Conservation (phyloP, 2,888 invertebrate species). For the Allygus modestus region DNA sequence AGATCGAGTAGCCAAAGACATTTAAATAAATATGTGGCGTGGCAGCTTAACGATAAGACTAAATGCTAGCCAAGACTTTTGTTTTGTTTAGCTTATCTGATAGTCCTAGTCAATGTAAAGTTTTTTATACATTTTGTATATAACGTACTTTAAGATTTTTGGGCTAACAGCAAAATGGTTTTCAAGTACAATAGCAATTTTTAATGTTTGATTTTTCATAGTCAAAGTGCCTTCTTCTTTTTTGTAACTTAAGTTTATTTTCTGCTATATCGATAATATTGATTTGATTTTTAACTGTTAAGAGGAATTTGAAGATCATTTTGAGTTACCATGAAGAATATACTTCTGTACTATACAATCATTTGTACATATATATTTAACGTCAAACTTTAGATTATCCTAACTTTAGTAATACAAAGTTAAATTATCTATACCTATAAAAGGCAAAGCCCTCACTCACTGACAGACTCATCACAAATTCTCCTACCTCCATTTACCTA, state of each 20-base stretch:
- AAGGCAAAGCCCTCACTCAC: no score
- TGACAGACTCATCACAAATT: no score
- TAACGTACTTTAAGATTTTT: conserved; percentile 32
- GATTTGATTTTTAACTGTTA: neutral
- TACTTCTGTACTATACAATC: neutral
- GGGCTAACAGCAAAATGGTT: conserved; percentile 25
- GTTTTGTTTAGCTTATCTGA: conserved; percentile 45
- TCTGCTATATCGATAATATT: neutral
- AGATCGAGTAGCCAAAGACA: conserved; percentile 14
- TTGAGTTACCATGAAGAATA: conserved; percentile 34
- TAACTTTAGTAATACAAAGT: no score
- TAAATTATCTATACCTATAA: no score
- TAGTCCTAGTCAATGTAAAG: conserved; percentile 59
- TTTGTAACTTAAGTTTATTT: neutral
- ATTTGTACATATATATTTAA: neutral
- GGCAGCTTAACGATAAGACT: conserved; percentile 47
- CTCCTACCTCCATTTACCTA: no score
- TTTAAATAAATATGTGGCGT: neutral
- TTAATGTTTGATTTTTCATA: neutral
- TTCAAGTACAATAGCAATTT: conserved; percentile 37
- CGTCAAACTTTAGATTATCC: neutral
- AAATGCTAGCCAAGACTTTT: conserved; percentile 35
- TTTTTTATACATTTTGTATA: conserved; percentile 54
- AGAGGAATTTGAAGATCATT: conserved; percentile 46
- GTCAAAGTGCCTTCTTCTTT: neutral